phyloP scores from a whole-genome alignment of 2,113 vertebrate genomes.

The Apeltes quadracus region DNA sequence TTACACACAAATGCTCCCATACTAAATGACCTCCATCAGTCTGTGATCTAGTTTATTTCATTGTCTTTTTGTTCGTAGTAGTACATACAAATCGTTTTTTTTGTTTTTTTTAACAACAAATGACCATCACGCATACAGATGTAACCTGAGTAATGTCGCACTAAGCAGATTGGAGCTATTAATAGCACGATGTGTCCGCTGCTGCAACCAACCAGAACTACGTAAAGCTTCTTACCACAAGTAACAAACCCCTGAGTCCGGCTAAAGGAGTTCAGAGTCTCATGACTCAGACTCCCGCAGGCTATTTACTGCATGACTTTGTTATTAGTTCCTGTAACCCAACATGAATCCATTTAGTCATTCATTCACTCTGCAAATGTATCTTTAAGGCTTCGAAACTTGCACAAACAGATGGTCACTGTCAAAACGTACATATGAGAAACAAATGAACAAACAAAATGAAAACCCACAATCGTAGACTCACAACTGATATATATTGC shows the following conservation, averaged over 20 bases:
- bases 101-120: not conserved
- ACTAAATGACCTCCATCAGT: not conserved
- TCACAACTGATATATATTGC: not conserved
- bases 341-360: not conserved
- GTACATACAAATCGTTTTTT: constrained; percentile 8
- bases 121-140: constrained; percentile 41
- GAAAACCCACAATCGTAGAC: not conserved
- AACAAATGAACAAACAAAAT: not conserved
- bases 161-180: constrained; percentile 65
- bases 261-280: constrained; percentile 53
- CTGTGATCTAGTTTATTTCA: constrained; percentile 37
- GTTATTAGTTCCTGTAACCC: constrained; percentile 6
- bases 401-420: constrained; percentile 3
- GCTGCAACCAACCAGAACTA: constrained; percentile 60
- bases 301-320: constrained; percentile 36
- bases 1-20: constrained; percentile 16
- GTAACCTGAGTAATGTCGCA: constrained; percentile 48
- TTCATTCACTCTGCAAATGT: not conserved
- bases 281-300: constrained; percentile 55
- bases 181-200: constrained; percentile 47
- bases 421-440: not conserved
- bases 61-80: not conserved
- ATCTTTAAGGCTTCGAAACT: constrained; percentile 50
- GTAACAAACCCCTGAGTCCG: constrained; percentile 54
- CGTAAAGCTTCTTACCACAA: constrained; percentile 74